Base-by-base conservation (phyloP, 2,113 vertebrate genomes). In the Camelus bactrianus region DNA sequence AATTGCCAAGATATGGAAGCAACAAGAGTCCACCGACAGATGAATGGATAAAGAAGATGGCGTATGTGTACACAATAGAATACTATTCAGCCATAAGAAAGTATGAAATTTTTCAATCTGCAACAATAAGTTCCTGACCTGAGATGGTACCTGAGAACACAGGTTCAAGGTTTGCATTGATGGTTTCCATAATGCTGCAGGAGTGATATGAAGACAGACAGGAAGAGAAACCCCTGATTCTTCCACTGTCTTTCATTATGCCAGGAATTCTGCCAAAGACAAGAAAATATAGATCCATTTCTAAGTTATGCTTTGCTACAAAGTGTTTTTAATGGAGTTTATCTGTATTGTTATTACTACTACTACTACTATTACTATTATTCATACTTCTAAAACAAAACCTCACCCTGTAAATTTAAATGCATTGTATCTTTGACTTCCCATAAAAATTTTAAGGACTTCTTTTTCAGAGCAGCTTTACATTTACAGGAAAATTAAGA, bases 181-280 rank as follows among this genome's bases (percentile, higher is more conserved):
- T 62, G 11, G 5, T 54, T 84, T 19, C 28, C 8, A 26, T 26
- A 84, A 69, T 86, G 62, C 24, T 20, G 62, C 19, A 86, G 20
- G 11, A 89, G 26, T 89, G 54, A 73, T 4, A 58, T 30, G 28
- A 95, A 91, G 67, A 89, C 24, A 58, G 3, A 20, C 0, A 52
- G 5, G 6, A 1, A 54, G 35, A 64, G 19, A 72, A 72, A 30
- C 50, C 10, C 8, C 20, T 67, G 50, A 11, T 48, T 81, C 7
- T 85, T 90, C 70, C 72, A 22, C 24, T 38, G 26, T 4, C 8
- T 86, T 89, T 92, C 28, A 48, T 79, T 76, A 64, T 93, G 70
- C 30, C 9, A 93, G 10, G 85, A 80, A 28, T 87, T 89, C 50
- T 93, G 22, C n/a, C 79, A 75, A 8, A 96, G 79, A 89, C 56